Base-by-base conservation (phyloP, 2,888 invertebrate genomes). In the Agonopterix heracliana region DNA sequence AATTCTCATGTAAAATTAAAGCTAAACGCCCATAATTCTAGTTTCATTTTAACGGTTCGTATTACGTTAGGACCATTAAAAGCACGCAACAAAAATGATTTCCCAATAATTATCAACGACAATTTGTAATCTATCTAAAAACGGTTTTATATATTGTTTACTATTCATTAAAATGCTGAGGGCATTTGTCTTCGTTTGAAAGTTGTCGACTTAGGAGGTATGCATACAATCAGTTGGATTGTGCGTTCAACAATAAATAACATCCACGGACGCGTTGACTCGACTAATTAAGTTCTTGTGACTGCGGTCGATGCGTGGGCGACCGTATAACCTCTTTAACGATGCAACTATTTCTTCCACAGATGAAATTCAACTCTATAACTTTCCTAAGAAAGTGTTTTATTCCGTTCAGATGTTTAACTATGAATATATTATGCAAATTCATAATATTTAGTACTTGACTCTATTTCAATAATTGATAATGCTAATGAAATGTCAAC, bases 211-310 rank as follows among this genome's bases (percentile, higher is more conserved):
- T 64, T 63, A 56, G 66, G 74, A 72, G 74, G 74, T 77, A 72
- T 67, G 65, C 57, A 58, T 68, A 73, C 78, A 77, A 79, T 83
- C 77, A 78, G 69, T 70, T 69, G 76, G 65, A 80, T 78, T 72
- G 74, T 79, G 59, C 63, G 70, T 66, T 71, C 60, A 71, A 74
- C 73, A 77, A 85, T 86, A 85, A 85, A 86, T 85, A 81, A 81
- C 76, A 64, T 69, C 60, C 64, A 54, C 64, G 54, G 70, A 71
- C 71, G 73, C 67, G 78, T 74, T 76, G 80, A 81, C 63, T n/a
- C 41, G 11, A 75, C 85, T 86, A 86, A 86, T 86, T 85, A 86
- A 86, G 86, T 83, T 82, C 84, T 83, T 81, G 78, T 79, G 77
- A 61, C 73, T 68, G 68, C 64, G 68, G 61, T 70, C 68, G 58